phyloP scores from a whole-genome alignment of 2,797 vertebrate species.

The Anguilla marmorata region DNA sequence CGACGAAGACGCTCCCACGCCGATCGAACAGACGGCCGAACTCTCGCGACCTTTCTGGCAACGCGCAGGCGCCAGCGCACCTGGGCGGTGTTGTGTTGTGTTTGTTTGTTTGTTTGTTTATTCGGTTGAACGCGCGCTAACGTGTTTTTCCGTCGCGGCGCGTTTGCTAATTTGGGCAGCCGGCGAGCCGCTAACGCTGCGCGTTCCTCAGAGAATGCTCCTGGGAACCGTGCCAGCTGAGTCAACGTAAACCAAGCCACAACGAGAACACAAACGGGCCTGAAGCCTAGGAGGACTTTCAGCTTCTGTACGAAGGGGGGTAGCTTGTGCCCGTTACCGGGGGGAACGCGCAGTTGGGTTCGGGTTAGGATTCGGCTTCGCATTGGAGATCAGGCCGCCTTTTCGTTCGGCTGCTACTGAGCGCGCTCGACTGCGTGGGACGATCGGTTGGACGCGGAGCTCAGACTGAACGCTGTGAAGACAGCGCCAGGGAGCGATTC shows the following conservation, averaged over 20 bases:
- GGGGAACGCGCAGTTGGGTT: not conserved
- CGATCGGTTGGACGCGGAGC: not conserved
- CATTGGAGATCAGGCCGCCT: not conserved
- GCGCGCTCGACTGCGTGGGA: not conserved
- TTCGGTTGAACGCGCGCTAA: not conserved
- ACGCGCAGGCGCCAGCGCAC: not conserved
- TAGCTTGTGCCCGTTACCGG: not conserved
- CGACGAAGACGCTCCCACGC: not conserved
- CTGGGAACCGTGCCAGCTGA: no score
- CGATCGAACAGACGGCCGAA: not conserved
- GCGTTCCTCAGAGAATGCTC: not conserved
- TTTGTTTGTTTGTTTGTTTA: not conserved
- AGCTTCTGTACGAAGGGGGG: not conserved
- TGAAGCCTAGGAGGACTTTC: not conserved
- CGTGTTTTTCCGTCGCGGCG: not conserved
- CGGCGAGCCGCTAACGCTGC: not conserved
- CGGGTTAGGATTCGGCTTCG: not conserved
- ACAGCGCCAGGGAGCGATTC: no score
- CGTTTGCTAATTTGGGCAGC: not conserved
- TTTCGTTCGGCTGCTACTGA: not conserved
- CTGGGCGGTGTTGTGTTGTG: not conserved
- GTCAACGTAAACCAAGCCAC: not conserved
- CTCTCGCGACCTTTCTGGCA: not conserved
- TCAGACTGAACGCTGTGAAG: not conserved
- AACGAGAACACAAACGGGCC: not conserved